A percentile compares a stretch with the other conserved stretches of the same genome.
Conservation (phyloP, 2,888 invertebrate genomes). For the Drosophila kambysellisi region DNA sequence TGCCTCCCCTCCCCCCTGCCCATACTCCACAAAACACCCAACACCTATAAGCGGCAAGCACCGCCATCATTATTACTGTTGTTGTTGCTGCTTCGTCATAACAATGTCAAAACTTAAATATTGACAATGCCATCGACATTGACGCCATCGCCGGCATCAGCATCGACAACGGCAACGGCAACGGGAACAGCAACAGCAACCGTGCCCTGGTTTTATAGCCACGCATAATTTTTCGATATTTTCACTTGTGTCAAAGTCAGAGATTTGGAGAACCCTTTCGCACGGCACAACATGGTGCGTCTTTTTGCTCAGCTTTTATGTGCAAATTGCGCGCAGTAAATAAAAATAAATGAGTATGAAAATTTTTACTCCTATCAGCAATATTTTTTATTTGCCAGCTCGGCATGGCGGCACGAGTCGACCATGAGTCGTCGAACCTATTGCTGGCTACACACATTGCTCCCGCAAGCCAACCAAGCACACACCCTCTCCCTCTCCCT, state of each 20-base stretch:
- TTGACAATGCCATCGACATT: conserved; percentile 73
- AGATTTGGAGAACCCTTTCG: conserved; percentile 71
- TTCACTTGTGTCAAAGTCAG: conserved; percentile 67
- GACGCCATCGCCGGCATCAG: conserved; percentile 41
- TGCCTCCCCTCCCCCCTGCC: background rate
- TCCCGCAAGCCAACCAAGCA: conserved; percentile 2
- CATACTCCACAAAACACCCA: conserved; percentile 1
- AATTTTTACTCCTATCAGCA: conserved; percentile 80
- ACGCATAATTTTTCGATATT: conserved; percentile 77
- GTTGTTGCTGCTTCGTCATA: conserved; percentile 55
- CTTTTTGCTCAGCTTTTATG: conserved; percentile 66
- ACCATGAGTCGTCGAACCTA: conserved; percentile 36
- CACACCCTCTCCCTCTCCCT: background rate
- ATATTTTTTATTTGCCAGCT: conserved; percentile 73
- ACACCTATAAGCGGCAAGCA: conserved; percentile 50
- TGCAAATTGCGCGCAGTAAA: conserved; percentile 80
- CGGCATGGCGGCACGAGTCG: conserved; percentile 26
- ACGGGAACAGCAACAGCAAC: conserved; percentile 27
- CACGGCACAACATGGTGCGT: conserved; percentile 44
- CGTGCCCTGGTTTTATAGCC: conserved; percentile 68
- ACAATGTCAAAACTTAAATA: conserved; percentile 80
- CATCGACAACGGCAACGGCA: conserved; percentile 23
- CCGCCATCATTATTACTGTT: conserved; percentile 23
- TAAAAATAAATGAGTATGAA: conserved; percentile 82
- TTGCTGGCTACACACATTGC: conserved; percentile 23